Evolutionary conservation across 2,888 invertebrate genomes (phyloP), one percentile per base, ranked within the genome.

Genomic region (Pristionchus entomophagus): DNA sequence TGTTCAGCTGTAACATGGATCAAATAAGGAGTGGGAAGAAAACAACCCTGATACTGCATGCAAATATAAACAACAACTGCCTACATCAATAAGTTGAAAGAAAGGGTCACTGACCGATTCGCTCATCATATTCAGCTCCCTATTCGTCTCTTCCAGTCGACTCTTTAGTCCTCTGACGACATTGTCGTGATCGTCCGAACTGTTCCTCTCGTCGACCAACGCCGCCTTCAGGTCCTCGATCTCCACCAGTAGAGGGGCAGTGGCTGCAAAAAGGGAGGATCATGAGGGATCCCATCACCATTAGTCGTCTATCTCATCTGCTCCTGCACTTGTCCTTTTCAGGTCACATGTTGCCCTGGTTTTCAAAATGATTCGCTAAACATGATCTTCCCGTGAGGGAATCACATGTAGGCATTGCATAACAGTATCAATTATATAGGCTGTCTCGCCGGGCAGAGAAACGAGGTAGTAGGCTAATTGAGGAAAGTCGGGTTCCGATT

Each of bases 201-300:
- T 26, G 17, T 22, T 59, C 19, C 85, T 80, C 53, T 88, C 88
- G 10, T 59, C 32, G 26, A 53, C 35, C 38, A 88, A 56, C 12
- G 84, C 77, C 17, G 49, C 26, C 84, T 88, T 87, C 77, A 88
- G 78, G 5, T 88, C 88, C 17, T 69, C 82, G 38, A 88, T 69
- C 65, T 88, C 88, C 38, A 85, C 87, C 49, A 87, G 45, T 2
- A 88, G 82, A 10, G 88, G 88, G 41, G 87, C 86, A 35, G 82
- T 87, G 8, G 88, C 88, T 88, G 78, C 53, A 86, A n/a, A 26
- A 2, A 10, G 65, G 14, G 32, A 69, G 19, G 22, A 35, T 69
- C 69, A 38, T n/a, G n/a, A n/a, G n/a, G n/a, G n/a, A n/a, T n/a
- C n/a, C n/a, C n/a, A n/a, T n/a, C n/a, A 41, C 19, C 22, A 32